Evolutionary conservation across 1,140 invertebrate genomes (phyloP).

Genomic region (Bombus haemorrhoidalis): DNA sequence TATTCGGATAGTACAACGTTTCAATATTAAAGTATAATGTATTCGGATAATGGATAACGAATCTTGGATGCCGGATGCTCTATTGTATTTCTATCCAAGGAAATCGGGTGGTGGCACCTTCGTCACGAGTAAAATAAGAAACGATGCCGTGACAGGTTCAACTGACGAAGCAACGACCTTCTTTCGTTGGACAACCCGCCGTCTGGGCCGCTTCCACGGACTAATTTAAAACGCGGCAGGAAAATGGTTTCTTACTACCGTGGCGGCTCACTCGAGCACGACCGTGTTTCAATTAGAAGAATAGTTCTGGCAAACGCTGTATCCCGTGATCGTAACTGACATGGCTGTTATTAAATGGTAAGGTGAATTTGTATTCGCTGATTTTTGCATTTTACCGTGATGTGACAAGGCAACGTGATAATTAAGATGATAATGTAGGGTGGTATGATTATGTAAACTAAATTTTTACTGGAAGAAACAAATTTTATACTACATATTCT

Average conservation of each 20-base stretch:
- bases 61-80: no score
- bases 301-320: not conserved
- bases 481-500: no score
- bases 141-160: constrained; percentile 26
- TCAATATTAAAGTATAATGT: no score
- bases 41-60: no score
- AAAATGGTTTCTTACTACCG: not conserved
- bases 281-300: constrained; percentile 24
- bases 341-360: constrained; percentile 7
- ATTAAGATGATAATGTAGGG: not conserved
- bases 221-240: constrained; percentile 54
- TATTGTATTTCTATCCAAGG: not conserved
- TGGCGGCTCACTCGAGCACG: not conserved
- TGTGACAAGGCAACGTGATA: not conserved
- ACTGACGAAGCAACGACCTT: constrained; percentile 8
- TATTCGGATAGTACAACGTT: no score
- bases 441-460: not conserved
- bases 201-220: not conserved
- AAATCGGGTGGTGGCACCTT: constrained; percentile 35
- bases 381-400: constrained; percentile 1
- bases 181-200: not conserved
- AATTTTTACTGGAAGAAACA: no score
- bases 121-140: constrained; percentile 66
- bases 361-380: not conserved
- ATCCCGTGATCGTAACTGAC: constrained; percentile 5